Evolutionary conservation across 2,888 invertebrate species (phyloP).

Genomic region (Synergus itoensis): DNA sequence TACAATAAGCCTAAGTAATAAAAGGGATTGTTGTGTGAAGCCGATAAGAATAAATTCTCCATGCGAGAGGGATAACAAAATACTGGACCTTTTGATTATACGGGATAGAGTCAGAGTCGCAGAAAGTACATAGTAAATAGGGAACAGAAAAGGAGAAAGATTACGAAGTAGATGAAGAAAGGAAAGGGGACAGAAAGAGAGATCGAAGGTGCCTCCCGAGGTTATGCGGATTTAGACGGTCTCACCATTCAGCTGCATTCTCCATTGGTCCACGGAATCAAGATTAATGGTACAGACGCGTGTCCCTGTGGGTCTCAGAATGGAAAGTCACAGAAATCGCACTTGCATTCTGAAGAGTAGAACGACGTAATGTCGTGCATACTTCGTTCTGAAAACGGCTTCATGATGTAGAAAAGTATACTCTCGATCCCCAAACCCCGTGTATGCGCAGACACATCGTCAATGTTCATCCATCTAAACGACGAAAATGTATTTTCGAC

Average conservation of each 20-base stretch:
- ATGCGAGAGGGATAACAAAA: constrained; percentile 19
- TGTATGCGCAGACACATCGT: constrained; percentile 54
- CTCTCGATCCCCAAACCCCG: constrained; percentile 50
- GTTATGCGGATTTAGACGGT: constrained; percentile 54
- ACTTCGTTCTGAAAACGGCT: constrained; percentile 26
- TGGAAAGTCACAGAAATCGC: constrained; percentile 60
- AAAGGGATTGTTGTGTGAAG: background rate
- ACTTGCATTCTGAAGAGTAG: constrained; percentile 54
- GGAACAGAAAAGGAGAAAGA: constrained; percentile 3
- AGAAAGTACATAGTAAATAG: constrained; percentile 15
- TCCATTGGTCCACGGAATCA: constrained; percentile 66
- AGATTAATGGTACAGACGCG: constrained; percentile 69
- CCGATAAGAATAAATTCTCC: background rate
- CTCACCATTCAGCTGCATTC: constrained; percentile 57
- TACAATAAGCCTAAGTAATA: background rate
- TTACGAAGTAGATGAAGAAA: background rate
- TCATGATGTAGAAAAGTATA: constrained; percentile 50
- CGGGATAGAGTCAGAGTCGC: constrained; percentile 2
- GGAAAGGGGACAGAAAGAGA: constrained; percentile 22
- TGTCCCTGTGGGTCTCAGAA: constrained; percentile 61
- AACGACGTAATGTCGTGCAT: constrained; percentile 36
- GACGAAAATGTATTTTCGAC: constrained; percentile 33
- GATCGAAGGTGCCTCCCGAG: constrained; percentile 52
- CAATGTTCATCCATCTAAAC: constrained; percentile 56
- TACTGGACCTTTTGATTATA: constrained; percentile 26